Evolutionary conservation across 1,140 invertebrate species (phyloP), one percentile per base, ranked within the genome.

Genomic region (Triops longicaudatus): DNA sequence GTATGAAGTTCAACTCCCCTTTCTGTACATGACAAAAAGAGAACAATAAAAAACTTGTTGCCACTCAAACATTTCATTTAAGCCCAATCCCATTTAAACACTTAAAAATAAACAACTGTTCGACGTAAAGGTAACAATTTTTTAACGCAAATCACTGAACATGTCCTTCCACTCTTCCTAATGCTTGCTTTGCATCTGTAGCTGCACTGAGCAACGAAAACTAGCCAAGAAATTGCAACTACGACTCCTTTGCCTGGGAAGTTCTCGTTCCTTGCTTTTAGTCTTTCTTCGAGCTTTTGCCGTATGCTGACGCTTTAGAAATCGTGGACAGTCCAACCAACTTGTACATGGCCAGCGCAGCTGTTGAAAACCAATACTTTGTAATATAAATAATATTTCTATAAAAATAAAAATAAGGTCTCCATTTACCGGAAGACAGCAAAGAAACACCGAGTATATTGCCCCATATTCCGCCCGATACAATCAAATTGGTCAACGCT

Each of bases 321-420:
- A 78, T 73, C 37, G n/a, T 44, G 72, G 73, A 75, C 28, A 78
- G 26, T 1, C 31, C 77, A 22, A 78, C 77, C 44, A 78, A 75
- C 63, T 78, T 78, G 26, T 78, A 72, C 74, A 78, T 41, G 10
- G 77, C 74, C 28, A 76, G 71, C 11, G 26, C 44, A 27, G 75
- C 77, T 78, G 50, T 7, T 28, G 41, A 78, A 78, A 3, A 76
- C 43, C 27, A 26, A 9, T 5, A 72, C 12, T 28, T 10, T 72
- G n/a, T 27, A 22, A 2, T 22, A 22, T 27, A 27, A 27, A 9
- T 72, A 22, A 22, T 22, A 3, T 3, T 22, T 72, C 22, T 2
- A n/a, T n/a, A 27, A 72, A 27, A 72, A 72, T 3, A 72, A 6
- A 27, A 22, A 22, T 27, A 1, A 72, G 26, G 26, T 72, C 72